phyloP scores from a whole-genome alignment of 2,797 vertebrate species.

The Myotis vivesi region DNA sequence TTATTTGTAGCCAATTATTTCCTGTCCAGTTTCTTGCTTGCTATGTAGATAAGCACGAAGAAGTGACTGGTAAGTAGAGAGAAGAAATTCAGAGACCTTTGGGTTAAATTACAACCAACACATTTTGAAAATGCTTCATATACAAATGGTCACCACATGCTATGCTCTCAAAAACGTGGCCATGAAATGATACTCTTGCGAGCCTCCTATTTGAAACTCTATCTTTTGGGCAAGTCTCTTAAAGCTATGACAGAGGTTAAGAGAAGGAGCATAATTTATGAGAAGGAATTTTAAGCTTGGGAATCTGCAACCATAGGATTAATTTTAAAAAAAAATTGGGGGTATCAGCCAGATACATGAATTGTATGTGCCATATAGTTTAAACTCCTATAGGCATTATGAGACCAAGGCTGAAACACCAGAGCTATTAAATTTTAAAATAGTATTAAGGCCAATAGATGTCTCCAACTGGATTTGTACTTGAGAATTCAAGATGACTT shows the following conservation, averaged over 20 bases:
- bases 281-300: constrained; percentile 73
- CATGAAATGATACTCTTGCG: constrained; percentile 56
- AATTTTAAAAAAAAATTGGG: constrained; percentile 49
- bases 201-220: constrained; percentile 63
- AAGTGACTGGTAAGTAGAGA: neutral
- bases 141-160: constrained; percentile 53
- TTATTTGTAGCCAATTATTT: neutral
- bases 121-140: constrained; percentile 24
- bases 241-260: constrained; percentile 51
- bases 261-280: constrained; percentile 62
- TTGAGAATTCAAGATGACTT: constrained; percentile 61
- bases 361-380: constrained; percentile 75
- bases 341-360: constrained; percentile 73
- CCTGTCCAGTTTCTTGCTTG: neutral
- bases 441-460: constrained; percentile 56
- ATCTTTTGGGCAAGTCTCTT: constrained; percentile 44
- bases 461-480: constrained; percentile 39
- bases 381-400: constrained; percentile 74
- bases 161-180: constrained; percentile 5
- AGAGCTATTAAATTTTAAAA: constrained; percentile 65
- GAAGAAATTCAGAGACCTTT: neutral
- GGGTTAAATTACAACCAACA: neutral
- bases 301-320: constrained; percentile 75
- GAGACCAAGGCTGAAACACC: constrained; percentile 49
- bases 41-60: neutral